Evolutionary conservation across 2,797 vertebrate species (phyloP).

Genomic region (Oryzias dopingdopingensis): DNA sequence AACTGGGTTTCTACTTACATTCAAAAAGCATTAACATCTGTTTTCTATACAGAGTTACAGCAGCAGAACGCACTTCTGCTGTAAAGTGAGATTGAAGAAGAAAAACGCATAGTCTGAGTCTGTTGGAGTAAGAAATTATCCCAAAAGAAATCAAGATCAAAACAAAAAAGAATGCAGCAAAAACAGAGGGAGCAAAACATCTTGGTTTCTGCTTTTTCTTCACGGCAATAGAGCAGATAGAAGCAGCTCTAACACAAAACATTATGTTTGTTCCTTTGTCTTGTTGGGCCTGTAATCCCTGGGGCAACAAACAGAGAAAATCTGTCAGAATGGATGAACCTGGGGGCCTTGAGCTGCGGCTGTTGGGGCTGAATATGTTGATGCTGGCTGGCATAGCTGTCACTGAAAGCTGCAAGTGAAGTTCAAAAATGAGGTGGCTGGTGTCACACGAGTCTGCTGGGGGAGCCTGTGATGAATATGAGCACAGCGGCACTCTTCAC

Average conservation of each 20-base stretch:
- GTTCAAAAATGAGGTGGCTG: slow-evolving; percentile 69
- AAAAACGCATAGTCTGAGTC: slow-evolving; percentile 11
- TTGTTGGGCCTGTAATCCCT: slow-evolving; percentile 58
- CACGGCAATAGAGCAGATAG: slow-evolving; percentile 38
- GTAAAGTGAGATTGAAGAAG: background rate
- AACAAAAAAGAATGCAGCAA: slow-evolving; percentile 25
- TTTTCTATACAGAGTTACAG: background rate
- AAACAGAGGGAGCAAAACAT: slow-evolving; percentile 24
- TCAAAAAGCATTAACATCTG: too few relatives aligned
- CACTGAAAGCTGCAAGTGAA: slow-evolving; percentile 67
- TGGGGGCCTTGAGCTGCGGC: slow-evolving; percentile 51
- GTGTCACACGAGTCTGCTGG: slow-evolving; percentile 65
- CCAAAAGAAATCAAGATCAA: slow-evolving; percentile 10
- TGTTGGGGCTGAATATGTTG: slow-evolving; percentile 56
- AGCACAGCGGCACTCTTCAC: slow-evolving; percentile 34
- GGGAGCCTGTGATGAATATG: slow-evolving; percentile 38
- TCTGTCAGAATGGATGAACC: slow-evolving; percentile 70
- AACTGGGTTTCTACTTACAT: too few relatives aligned
- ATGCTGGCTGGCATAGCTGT: slow-evolving; percentile 76
- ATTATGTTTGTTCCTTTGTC: slow-evolving; percentile 74
- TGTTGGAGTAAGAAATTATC: slow-evolving; percentile 16
- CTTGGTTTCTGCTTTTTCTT: slow-evolving; percentile 9
- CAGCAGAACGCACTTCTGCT: background rate
- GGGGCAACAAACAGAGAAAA: slow-evolving; percentile 78
- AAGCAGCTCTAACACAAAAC: slow-evolving; percentile 68